Base-by-base conservation (phyloP, 2,113 vertebrate species). In the Pedetes capensis region DNA sequence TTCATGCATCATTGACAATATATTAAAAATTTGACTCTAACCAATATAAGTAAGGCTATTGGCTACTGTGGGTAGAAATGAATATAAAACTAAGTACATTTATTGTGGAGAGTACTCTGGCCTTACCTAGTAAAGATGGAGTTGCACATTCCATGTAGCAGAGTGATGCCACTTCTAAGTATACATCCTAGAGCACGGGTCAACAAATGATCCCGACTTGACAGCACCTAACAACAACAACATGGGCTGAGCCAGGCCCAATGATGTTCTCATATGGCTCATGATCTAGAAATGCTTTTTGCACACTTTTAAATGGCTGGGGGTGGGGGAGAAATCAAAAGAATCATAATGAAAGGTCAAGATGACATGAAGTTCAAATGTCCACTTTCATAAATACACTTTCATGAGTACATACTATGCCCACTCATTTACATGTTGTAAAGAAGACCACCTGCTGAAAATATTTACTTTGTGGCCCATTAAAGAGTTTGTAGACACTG, bases 291-390 rank as follows among this genome's bases (percentile, higher is more conserved):
- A 69, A 72, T n/a, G n/a, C 29, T 47, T 86, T 78, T 79, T 27
- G 74, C 32, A 51, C 8, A 86, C 84, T 76, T 64, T 53, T 74
- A 61, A 94, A 44, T 47, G 18, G n/a, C 42, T 25, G 2, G 53
- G 32, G 34, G 34, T 22, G 61, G 34, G 34, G 27, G 61, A 25
- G 39, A 90, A 39, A 63, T 63, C 44, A 83, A 80, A 72, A 72
- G 61, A 75, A 59, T 68, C 63, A 68, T 49, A 90, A 89, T 59
- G 83, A 79, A 14, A 66, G 39, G 13, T 47, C 69, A 83, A 66
- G 82, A 76, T 78, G 75, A 83, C 80, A 32, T 57, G 80, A 92
- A 82, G 76, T 89, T 91, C 32, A 66, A 72, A 72, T 53, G 66
- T n/a, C 59, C 42, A 59, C 39, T 25, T 80, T 20, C 34, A 8